Evolutionary conservation across 2,888 invertebrate genomes (phyloP).

Genomic region (Erynnis tages): DNA sequence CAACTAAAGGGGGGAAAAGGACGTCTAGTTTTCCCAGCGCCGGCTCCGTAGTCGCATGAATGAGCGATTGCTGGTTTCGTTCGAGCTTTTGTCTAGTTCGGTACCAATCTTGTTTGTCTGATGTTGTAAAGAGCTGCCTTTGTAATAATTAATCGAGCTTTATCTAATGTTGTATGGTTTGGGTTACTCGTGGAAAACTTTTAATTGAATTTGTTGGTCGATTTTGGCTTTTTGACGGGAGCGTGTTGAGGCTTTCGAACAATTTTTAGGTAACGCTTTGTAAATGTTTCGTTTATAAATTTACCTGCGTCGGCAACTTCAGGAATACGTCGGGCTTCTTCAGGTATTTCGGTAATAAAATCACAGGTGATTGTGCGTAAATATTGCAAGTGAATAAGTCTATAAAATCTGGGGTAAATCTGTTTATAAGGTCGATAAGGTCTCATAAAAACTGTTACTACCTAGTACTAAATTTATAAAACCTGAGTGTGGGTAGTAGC

Average conservation of each 20-base stretch:
- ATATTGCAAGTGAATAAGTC: no score
- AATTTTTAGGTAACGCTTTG: slow-evolving; percentile 58
- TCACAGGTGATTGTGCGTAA: no score
- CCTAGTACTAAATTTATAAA: slow-evolving; percentile 1
- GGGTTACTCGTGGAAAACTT: slow-evolving; percentile 68
- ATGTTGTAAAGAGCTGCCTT: slow-evolving; percentile 64
- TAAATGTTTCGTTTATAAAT: slow-evolving; percentile 45
- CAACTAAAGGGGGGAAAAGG: slow-evolving; percentile 54
- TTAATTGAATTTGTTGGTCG: slow-evolving; percentile 75
- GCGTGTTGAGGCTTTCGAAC: slow-evolving; percentile 54
- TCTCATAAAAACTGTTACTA: neutral
- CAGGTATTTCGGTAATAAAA: neutral
- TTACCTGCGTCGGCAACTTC: slow-evolving; percentile 37
- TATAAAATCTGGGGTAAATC: no score
- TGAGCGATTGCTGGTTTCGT: slow-evolving; percentile 71
- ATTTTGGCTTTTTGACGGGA: slow-evolving; percentile 69
- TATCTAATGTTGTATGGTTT: slow-evolving; percentile 66
- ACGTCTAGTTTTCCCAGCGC: slow-evolving; percentile 59
- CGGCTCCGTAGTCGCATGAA: slow-evolving; percentile 57
- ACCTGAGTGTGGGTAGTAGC: slow-evolving; percentile 1
- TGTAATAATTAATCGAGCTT: slow-evolving; percentile 76
- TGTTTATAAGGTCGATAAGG: no score
- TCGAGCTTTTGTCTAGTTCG: slow-evolving; percentile 69
- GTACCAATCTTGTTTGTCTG: slow-evolving; percentile 66
- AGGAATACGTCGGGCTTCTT: slow-evolving; percentile 2